Evolutionary conservation across 2,888 invertebrate genomes (phyloP).

Genomic region (Empis livida): DNA sequence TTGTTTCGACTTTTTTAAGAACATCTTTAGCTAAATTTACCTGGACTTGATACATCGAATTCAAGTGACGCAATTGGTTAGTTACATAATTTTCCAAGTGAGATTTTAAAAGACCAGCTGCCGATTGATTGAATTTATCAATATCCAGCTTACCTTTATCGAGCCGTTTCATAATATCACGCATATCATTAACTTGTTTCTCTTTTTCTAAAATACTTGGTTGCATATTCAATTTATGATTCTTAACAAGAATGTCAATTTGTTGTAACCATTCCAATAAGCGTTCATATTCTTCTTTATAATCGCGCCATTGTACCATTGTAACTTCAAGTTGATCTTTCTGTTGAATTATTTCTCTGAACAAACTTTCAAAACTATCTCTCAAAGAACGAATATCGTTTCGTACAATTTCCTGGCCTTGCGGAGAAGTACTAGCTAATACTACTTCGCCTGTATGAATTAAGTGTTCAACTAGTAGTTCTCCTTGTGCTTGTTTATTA

Average conservation of each 20-base stretch:
- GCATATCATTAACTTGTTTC: conserved; percentile 70
- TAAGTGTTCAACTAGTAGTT: conserved; percentile 71
- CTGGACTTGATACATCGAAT: conserved; percentile 79
- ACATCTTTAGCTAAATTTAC: conserved; percentile 82
- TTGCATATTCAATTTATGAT: conserved; percentile 71
- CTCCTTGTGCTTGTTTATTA: conserved; percentile 84
- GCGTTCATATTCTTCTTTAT: conserved; percentile 85
- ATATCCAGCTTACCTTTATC: conserved; percentile 70
- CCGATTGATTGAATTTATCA: conserved; percentile 68
- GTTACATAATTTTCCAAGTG: conserved; percentile 79
- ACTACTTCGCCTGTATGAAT: conserved; percentile 81
- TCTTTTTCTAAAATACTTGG: conserved; percentile 71
- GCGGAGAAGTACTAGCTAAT: conserved; percentile 65
- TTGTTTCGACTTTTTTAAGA: conserved; percentile 78
- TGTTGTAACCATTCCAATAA: conserved; percentile 88
- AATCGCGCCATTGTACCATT: conserved; percentile 74
- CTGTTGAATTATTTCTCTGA: conserved; percentile 74
- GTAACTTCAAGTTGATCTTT: conserved; percentile 72
- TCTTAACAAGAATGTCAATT: conserved; percentile 80
- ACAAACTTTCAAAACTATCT: conserved; percentile 72
- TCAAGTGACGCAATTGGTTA: conserved; percentile 72
- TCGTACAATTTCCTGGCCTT: conserved; percentile 66
- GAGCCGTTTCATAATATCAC: conserved; percentile 60
- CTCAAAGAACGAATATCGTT: conserved; percentile 76
- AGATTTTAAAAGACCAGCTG: conserved; percentile 61